Evolutionary conservation across 2,797 vertebrate genomes (phyloP).

Genomic region (Avahi laniger): DNA sequence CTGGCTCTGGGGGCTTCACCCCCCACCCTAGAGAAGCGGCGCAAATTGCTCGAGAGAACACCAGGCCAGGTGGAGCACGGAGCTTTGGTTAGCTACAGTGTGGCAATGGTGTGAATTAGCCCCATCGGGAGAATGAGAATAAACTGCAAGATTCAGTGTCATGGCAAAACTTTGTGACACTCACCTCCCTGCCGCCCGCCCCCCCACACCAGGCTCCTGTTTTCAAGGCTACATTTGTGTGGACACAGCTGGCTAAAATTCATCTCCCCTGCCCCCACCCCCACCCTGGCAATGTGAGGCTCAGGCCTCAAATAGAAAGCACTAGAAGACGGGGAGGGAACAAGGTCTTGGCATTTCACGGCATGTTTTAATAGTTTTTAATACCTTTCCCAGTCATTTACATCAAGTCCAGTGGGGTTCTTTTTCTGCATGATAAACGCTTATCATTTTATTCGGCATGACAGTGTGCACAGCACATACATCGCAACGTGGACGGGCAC

Average conservation of each 20-base stretch:
- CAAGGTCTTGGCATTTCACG: background rate
- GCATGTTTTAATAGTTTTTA: background rate
- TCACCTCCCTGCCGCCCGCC: no score
- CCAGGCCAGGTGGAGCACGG: background rate
- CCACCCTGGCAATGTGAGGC: slow-evolving; percentile 13
- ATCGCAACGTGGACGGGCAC: slow-evolving; percentile 85
- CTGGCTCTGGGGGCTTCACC: background rate
- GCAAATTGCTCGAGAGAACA: background rate
- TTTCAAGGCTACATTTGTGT: slow-evolving; percentile 51
- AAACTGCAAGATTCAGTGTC: background rate
- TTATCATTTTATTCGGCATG: slow-evolving; percentile 82
- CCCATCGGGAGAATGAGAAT: background rate
- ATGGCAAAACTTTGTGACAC: background rate
- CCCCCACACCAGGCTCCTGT: background rate
- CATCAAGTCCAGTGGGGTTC: background rate
- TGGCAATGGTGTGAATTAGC: background rate
- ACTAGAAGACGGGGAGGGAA: background rate
- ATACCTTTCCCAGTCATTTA: background rate
- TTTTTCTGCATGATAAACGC: slow-evolving; percentile 48
- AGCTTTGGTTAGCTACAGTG: fast-evolving
- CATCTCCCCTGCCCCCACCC: background rate
- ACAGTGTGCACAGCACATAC: slow-evolving; percentile 97
- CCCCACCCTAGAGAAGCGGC: background rate
- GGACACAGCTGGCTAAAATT: slow-evolving; percentile 61
- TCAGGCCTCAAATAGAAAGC: slow-evolving; percentile 70